A percentile compares a stretch with the other conserved stretches of the same genome.
phyloP scores from a whole-genome alignment of 2,113 vertebrate species.

The Raja brachyura region DNA sequence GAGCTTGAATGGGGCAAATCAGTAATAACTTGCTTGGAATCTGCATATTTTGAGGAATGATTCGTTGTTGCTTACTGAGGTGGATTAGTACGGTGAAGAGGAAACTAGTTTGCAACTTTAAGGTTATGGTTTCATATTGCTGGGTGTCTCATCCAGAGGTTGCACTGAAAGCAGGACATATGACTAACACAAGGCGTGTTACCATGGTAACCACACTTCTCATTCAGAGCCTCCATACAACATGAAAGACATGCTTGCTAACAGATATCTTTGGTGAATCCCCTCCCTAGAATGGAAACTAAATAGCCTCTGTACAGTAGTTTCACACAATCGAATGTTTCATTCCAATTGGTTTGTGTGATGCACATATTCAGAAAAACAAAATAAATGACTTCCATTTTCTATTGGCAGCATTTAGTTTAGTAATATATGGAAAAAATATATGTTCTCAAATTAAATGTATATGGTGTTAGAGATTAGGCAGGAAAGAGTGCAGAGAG shows the following conservation, averaged over 20 bases:
- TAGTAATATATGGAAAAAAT: not conserved
- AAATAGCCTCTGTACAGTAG: not conserved
- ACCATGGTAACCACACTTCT: not conserved
- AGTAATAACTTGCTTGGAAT: not conserved
- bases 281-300: not conserved
- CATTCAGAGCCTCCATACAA: not conserved
- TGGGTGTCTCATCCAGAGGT: not conserved
- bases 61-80: not conserved
- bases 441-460: not conserved
- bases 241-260: not conserved
- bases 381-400: not conserved
- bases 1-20: too few species aligned
- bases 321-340: not conserved
- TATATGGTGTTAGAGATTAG: not conserved
- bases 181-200: not conserved
- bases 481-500: too few species aligned
- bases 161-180: not conserved
- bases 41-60: not conserved
- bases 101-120: not conserved
- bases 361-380: not conserved
- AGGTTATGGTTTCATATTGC: not conserved
- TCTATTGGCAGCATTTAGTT: not conserved
- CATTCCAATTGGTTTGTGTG: not conserved
- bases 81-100: not conserved
- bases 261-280: not conserved